Conservation (phyloP, 2,888 invertebrate genomes). For the Deladenus siricidicola region DNA sequence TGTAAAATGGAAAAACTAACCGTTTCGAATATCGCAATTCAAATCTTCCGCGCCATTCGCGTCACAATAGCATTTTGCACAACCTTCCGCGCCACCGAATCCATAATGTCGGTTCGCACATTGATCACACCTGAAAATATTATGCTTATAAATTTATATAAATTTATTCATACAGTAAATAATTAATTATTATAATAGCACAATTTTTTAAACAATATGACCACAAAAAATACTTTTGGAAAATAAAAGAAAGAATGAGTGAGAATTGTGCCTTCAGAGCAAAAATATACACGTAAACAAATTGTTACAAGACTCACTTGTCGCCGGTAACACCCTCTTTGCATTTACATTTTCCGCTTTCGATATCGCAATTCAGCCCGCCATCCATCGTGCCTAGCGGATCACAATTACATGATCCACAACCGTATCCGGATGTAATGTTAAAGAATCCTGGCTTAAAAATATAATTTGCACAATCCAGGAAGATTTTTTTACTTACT, state of each 20-base stretch:
- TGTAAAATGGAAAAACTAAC: not conserved
- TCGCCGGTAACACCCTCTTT: slow-evolving; percentile 54
- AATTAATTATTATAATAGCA: no score
- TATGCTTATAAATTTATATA: no score
- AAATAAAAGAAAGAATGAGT: no score
- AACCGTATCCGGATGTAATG: slow-evolving; percentile 68
- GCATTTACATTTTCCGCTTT: slow-evolving; percentile 79
- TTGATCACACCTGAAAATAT: slow-evolving; percentile 54
- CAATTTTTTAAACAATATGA: no score
- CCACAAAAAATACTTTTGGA: no score
- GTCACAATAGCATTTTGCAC: slow-evolving; percentile 73
- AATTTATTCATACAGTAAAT: no score
- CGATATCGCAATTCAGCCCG: slow-evolving; percentile 63
- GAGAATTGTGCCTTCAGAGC: no score
- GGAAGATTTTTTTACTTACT: not conserved
- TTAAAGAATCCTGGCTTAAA: slow-evolving; percentile 56
- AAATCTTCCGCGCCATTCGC: slow-evolving; percentile 74
- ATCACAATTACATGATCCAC: slow-evolving; percentile 71
- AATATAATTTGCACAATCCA: not conserved
- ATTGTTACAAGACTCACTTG: slow-evolving; percentile 9
- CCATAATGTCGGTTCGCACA: slow-evolving; percentile 57
- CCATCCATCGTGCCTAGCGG: slow-evolving; percentile 74
- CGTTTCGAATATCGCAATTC: slow-evolving; percentile 69
- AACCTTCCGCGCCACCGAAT: slow-evolving; percentile 56
- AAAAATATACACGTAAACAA: no score